Evolutionary conservation across 2,113 vertebrate species (phyloP).

Genomic region (Chlorodrepanis virens): DNA sequence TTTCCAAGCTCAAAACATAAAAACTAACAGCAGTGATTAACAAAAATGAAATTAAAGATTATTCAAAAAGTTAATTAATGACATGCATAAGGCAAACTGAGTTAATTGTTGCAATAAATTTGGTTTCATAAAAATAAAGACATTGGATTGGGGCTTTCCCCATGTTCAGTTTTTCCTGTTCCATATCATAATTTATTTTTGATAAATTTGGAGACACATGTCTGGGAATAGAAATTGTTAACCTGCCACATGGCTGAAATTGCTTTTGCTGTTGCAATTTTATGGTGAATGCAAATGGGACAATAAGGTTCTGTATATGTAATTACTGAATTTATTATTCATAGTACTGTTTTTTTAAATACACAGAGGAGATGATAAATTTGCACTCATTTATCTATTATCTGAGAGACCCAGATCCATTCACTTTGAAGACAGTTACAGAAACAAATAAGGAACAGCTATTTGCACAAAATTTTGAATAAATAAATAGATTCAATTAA

Average conservation of each 20-base stretch:
- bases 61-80: neutral
- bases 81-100: neutral
- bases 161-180: neutral
- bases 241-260: neutral
- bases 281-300: neutral
- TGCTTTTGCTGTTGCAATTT: neutral
- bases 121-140: neutral
- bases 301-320: neutral
- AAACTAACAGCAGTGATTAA: neutral
- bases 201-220: neutral
- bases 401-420: neutral
- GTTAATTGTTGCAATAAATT: neutral
- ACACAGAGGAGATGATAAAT: neutral
- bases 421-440: neutral
- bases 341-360: neutral
- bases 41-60: neutral
- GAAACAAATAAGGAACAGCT: neutral
- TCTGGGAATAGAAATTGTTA: neutral
- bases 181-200: neutral
- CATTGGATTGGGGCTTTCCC: neutral
- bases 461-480: neutral
- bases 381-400: neutral
- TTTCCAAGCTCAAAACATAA: neutral
- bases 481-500: neutral
- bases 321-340: neutral